A percentile compares a stretch with the other conserved stretches of the same genome.
These are phyloP conservation scores for Silurus asotus DNA, from an alignment of 2,113 vertebrate species.

Conservation along the genomic window DNA sequence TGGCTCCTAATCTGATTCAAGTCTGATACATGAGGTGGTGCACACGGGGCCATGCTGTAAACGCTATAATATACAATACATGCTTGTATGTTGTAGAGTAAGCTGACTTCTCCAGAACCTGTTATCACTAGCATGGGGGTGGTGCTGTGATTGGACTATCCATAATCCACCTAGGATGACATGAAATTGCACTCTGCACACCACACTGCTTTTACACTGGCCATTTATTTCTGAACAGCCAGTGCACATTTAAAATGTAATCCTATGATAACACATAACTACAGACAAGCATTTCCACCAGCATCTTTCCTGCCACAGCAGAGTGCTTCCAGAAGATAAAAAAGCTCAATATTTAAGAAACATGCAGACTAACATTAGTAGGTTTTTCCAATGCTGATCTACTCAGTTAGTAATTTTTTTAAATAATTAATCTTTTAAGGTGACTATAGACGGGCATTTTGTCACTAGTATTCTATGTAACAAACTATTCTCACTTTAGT, in stretches of 20 bases:
- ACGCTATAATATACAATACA: background rate
- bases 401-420: background rate
- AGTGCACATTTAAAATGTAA: conserved; percentile 2
- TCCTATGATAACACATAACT: background rate
- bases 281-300: background rate
- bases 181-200: conserved; percentile 38
- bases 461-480: background rate
- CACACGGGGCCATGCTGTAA: background rate
- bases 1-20: background rate
- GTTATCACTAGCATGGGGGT: background rate
- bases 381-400: background rate
- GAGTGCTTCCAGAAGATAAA: background rate
- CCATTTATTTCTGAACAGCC: background rate
- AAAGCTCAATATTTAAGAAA: background rate
- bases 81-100: background rate
- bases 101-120: conserved; percentile 1
- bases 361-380: background rate
- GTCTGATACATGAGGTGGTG: background rate
- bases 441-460: background rate
- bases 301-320: background rate
- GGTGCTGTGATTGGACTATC: conserved; percentile 29
- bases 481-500: background rate
- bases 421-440: background rate
- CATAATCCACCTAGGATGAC: conserved; percentile 50
- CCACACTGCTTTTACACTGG: conserved; percentile 16